These are phyloP conservation scores for Platygyra sinensis DNA, from an alignment of 64 coral and sea anemone genomes.

Conservation along the genomic window DNA sequence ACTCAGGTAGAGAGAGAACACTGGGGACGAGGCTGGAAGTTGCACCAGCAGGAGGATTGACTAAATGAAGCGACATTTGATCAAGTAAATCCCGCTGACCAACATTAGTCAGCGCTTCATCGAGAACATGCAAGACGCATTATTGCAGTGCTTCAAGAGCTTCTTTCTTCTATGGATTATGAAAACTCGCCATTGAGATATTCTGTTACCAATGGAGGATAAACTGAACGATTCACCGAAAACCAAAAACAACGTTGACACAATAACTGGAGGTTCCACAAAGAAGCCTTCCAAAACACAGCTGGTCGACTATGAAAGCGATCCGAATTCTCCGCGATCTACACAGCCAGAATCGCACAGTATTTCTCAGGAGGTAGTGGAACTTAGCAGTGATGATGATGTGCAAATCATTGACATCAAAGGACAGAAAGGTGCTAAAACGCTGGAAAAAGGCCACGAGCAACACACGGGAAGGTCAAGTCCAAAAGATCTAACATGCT, in stretches of 20 bases:
- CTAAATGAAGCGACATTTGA: too few relatives aligned
- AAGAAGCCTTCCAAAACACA: background rate
- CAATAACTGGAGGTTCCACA: background rate
- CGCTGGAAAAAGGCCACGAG: background rate
- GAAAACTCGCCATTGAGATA: background rate
- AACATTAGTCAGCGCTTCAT: background rate
- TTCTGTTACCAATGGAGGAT: background rate
- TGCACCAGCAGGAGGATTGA: too few relatives aligned
- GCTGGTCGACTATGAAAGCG: background rate
- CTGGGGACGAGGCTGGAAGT: too few relatives aligned
- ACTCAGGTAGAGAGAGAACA: too few relatives aligned
- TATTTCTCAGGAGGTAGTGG: background rate
- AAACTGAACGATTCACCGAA: background rate
- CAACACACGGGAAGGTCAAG: background rate
- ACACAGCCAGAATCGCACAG: background rate
- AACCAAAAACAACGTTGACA: background rate
- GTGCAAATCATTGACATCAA: background rate
- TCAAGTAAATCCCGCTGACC: constrained; percentile 1
- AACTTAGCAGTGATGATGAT: constrained; percentile 17
- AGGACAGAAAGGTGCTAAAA: background rate
- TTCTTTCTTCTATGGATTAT: background rate
- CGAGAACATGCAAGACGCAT: too few relatives aligned
- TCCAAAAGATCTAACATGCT: constrained; percentile 68
- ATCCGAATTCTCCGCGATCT: background rate
- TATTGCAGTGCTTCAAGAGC: background rate